Conservation (phyloP, 1,140 invertebrate genomes). For the Cheumatopsyche charites region DNA sequence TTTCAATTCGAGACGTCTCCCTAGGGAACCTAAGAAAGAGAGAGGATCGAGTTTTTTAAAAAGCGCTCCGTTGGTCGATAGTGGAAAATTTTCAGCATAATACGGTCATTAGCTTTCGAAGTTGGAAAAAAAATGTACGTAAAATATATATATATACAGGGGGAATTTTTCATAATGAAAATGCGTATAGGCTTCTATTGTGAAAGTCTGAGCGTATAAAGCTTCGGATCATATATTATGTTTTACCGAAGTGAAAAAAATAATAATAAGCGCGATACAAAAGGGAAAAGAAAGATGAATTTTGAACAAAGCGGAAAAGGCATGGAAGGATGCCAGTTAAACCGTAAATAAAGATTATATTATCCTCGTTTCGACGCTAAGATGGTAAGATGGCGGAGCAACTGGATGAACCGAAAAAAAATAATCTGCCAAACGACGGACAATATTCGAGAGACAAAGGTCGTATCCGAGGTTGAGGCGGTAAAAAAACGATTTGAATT, state of each 20-base stretch:
- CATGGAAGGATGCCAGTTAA: slow-evolving; percentile 19
- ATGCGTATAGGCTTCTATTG: no score
- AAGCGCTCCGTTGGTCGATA: not conserved
- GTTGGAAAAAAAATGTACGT: no score
- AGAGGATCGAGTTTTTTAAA: not conserved
- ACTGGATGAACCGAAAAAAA: not conserved
- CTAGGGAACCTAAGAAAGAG: not conserved
- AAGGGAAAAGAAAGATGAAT: slow-evolving; percentile 13
- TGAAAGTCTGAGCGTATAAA: no score
- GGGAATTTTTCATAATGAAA: no score
- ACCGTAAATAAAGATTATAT: slow-evolving; percentile 34
- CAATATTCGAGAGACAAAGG: slow-evolving; percentile 28
- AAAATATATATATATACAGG: no score
- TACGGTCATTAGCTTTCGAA: no score
- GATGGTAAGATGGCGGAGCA: not conserved
- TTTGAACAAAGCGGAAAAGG: slow-evolving; percentile 16
- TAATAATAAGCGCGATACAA: slow-evolving; percentile 9
- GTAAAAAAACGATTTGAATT: slow-evolving; percentile 32
- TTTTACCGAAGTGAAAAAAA: not conserved
- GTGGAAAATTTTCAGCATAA: no score
- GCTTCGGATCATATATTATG: no score
- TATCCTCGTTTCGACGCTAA: not conserved
- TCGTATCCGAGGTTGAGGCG: not conserved
- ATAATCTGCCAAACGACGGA: slow-evolving; percentile 9
- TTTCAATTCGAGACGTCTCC: not conserved